phyloP scores from a whole-genome alignment of 2,797 vertebrate genomes.

The Hapalemur alaotrensis region DNA sequence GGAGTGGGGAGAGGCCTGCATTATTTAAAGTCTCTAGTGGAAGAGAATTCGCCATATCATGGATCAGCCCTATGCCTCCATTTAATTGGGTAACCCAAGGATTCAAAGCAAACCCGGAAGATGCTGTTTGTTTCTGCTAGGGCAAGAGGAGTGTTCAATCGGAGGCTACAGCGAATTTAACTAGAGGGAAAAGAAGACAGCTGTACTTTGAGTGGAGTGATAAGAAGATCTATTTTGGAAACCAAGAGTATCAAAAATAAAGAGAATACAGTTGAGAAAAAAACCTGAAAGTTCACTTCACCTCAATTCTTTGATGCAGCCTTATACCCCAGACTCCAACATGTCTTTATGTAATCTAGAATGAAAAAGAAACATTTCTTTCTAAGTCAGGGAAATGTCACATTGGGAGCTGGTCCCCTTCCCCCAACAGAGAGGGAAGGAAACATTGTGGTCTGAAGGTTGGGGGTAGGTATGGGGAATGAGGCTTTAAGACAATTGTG shows the following conservation, averaged over 20 bases:
- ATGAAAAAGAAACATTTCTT: conserved; percentile 72
- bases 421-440: not conserved
- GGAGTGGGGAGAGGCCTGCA: not conserved
- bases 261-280: not conserved
- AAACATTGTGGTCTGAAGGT: not conserved
- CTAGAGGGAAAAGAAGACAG: not conserved
- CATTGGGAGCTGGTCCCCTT: not conserved
- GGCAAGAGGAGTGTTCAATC: not conserved
- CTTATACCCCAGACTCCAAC: conserved; percentile 1
- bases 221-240: not conserved
- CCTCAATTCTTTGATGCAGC: conserved; percentile 27
- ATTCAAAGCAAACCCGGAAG: not conserved
- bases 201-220: not conserved
- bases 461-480: not conserved
- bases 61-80: not conserved
- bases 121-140: not conserved
- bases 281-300: not conserved
- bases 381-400: conserved; percentile 55
- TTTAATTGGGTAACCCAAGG: not conserved
- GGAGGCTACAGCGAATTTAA: not conserved
- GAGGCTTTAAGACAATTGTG: not conserved
- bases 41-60: not conserved
- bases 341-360: conserved; percentile 59
- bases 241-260: not conserved
- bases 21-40: not conserved